phyloP scores from a whole-genome alignment of 2,797 vertebrate genomes.

The Erpetoichthys calabaricus region DNA sequence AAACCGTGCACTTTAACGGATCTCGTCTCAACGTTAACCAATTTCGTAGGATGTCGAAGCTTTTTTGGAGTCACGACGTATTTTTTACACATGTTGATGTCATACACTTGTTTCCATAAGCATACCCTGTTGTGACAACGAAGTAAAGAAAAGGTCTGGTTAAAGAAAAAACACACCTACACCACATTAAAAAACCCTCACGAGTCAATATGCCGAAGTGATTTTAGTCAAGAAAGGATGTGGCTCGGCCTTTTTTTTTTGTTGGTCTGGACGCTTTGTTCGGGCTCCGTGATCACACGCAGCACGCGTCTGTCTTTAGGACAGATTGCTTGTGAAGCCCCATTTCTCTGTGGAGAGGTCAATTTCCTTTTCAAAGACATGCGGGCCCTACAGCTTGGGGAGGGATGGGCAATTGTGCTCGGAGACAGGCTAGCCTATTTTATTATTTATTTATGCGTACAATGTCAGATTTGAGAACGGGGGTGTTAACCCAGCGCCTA shows the following conservation, averaged over 20 bases:
- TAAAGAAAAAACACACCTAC: not conserved
- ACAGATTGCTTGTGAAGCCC: slow-evolving; percentile 68
- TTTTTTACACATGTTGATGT: too few relatives aligned
- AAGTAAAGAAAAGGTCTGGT: not conserved
- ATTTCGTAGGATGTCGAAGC: too few relatives aligned
- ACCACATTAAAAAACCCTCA: too few relatives aligned
- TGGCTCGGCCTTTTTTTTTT: slow-evolving; percentile 33
- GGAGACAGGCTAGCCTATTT: slow-evolving; percentile 58
- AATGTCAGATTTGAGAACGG: slow-evolving; percentile 58
- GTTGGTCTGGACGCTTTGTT: slow-evolving; percentile 43
- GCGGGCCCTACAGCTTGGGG: slow-evolving; percentile 46
- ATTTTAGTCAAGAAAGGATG: slow-evolving; percentile 32
- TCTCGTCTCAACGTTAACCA: too few relatives aligned
- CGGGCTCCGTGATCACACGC: slow-evolving; percentile 39
- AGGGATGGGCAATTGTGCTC: slow-evolving; percentile 53
- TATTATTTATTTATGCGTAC: slow-evolving; percentile 70
- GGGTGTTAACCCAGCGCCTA: slow-evolving; percentile 53
- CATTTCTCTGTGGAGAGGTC: slow-evolving; percentile 66
- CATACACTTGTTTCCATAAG: too few relatives aligned
- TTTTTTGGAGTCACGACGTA: too few relatives aligned
- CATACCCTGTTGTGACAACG: too few relatives aligned
- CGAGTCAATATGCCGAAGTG: not conserved
- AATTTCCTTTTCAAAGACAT: slow-evolving; percentile 72
- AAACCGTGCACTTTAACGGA: too few relatives aligned
- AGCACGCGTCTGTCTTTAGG: slow-evolving; percentile 70